A percentile compares a stretch with the other conserved stretches of the same genome.
Conservation (phyloP, 2,113 vertebrate genomes). For the Mastomys coucha region DNA sequence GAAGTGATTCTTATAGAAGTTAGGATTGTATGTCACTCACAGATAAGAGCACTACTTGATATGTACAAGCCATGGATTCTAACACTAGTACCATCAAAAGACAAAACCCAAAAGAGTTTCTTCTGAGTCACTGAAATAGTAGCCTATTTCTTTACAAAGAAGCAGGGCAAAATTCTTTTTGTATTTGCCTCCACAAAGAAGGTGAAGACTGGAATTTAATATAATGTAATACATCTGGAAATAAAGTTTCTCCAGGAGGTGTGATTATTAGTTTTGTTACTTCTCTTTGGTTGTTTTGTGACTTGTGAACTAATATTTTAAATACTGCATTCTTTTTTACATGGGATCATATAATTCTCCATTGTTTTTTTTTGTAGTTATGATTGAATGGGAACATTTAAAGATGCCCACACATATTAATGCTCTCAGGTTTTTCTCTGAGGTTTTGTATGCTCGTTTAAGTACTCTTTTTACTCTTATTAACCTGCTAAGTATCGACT, state of each 20-base stretch:
- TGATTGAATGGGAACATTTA: not conserved
- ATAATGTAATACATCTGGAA: not conserved
- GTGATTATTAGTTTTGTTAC: not conserved
- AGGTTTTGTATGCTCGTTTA: not conserved
- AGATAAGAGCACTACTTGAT: not conserved
- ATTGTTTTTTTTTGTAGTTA: not conserved
- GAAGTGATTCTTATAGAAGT: not conserved
- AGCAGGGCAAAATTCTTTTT: not conserved
- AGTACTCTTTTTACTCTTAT: not conserved
- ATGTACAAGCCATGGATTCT: not conserved
- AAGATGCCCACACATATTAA: not conserved
- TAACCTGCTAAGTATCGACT: not conserved
- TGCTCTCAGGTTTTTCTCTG: not conserved
- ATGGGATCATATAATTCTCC: not conserved
- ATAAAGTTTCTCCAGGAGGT: not conserved
- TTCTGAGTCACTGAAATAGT: conserved; percentile 11
- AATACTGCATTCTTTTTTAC: not conserved
- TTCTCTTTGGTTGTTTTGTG: not conserved
- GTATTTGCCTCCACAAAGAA: not conserved
- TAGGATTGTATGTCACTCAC: not conserved
- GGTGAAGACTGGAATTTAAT: not conserved
- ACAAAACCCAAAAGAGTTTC: not conserved
- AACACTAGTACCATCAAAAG: not conserved
- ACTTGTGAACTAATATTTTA: not conserved
- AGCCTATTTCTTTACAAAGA: not conserved